Evolutionary conservation across 1,140 invertebrate species (phyloP).

Genomic region (Condylostylus longicornis): DNA sequence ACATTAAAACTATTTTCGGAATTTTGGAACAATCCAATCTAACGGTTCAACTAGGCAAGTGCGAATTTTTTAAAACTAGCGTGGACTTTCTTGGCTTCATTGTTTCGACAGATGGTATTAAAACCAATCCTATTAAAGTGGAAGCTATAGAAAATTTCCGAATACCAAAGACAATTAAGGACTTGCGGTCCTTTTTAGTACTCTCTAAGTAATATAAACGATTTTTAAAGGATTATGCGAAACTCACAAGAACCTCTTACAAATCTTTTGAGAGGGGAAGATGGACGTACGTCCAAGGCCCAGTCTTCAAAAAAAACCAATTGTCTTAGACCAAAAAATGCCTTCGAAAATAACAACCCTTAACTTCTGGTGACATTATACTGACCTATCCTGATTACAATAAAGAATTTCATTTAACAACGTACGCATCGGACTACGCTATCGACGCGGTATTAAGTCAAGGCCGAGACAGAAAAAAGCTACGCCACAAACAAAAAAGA

Average conservation of each 20-base stretch:
- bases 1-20: constrained; percentile 9
- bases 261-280: constrained; percentile 5
- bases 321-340: neutral
- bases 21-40: constrained; percentile 6
- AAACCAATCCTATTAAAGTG: constrained; percentile 13
- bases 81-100: constrained; percentile 11
- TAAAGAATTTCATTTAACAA: constrained; percentile 2
- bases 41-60: constrained; percentile 8
- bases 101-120: constrained; percentile 8
- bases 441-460: neutral
- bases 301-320: constrained; percentile 2
- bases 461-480: neutral
- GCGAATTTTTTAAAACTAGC: constrained; percentile 9
- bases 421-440: constrained; percentile 1
- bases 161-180: constrained; percentile 1
- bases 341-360: constrained; percentile 18
- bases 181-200: constrained; percentile 8
- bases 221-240: constrained; percentile 19
- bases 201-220: constrained; percentile 5
- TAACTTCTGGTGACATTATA: constrained; percentile 6
- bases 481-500: constrained; percentile 8
- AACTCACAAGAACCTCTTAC: constrained; percentile 8
- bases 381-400: constrained; percentile 2
- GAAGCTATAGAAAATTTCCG: constrained; percentile 9
- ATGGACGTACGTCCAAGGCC: constrained; percentile 1